phyloP scores from a whole-genome alignment of 1,140 invertebrate species.

The Formica exsecta region DNA sequence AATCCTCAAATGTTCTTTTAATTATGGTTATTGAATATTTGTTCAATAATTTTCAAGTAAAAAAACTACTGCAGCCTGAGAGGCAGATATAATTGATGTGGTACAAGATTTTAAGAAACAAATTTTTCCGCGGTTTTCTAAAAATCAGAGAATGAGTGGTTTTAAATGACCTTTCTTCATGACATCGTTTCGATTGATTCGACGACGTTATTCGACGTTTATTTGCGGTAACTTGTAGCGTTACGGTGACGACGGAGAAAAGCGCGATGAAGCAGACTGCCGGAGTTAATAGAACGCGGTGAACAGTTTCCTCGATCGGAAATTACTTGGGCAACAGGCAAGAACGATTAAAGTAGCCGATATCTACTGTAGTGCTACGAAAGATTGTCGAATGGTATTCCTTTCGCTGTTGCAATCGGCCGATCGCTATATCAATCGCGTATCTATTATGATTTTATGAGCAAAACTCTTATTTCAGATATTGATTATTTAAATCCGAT shows the following conservation, averaged over 20 bases:
- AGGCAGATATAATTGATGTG: constrained; percentile 3
- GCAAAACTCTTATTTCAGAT: not conserved
- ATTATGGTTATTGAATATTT: not conserved
- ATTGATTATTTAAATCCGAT: not conserved
- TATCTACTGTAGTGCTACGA: constrained; percentile 6
- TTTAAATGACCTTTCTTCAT: not conserved
- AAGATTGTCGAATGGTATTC: constrained; percentile 43
- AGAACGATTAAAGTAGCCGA: constrained; percentile 50
- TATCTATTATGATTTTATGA: not conserved
- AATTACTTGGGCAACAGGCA: constrained; percentile 59
- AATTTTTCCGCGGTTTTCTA: not conserved
- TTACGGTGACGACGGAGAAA: constrained; percentile 21
- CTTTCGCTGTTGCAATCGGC: constrained; percentile 12
- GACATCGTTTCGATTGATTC: constrained; percentile 16
- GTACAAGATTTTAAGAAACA: not conserved
- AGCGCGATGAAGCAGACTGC: constrained; percentile 37
- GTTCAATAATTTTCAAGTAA: not conserved
- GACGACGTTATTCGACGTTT: constrained; percentile 38
- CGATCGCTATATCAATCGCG: not conserved
- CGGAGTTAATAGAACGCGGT: constrained; percentile 45
- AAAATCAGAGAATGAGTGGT: not conserved
- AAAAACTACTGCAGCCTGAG: not conserved
- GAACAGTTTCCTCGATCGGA: constrained; percentile 56
- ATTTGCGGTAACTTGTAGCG: constrained; percentile 27
- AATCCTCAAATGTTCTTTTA: not conserved